Percentiles rank a stretch among this genome's conserved stretches.
These are phyloP conservation scores for Machaerirhynchus nigripectus DNA, from an alignment of 2,113 vertebrate species.

Conservation along the genomic window DNA sequence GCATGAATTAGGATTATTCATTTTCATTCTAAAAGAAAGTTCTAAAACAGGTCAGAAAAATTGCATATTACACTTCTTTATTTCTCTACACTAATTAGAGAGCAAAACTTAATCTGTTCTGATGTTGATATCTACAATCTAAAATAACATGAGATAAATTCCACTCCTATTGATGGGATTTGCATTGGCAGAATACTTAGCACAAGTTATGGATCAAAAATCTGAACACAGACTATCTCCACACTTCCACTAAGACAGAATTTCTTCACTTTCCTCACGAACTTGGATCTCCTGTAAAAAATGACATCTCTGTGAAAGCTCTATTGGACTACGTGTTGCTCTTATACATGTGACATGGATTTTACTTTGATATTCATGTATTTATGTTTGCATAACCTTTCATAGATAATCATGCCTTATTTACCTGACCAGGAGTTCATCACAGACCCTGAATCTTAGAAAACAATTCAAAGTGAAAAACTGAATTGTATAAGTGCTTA, in stretches of 20 bases:
- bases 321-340: not conserved
- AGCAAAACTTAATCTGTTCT: not conserved
- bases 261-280: not conserved
- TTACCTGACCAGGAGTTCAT: not conserved
- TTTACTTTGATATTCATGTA: not conserved
- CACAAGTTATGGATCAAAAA: not conserved
- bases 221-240: not conserved
- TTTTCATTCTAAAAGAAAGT: not conserved
- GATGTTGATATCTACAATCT: not conserved
- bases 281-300: not conserved
- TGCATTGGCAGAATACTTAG: not conserved
- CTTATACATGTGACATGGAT: not conserved
- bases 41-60: not conserved
- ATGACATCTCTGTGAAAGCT: not conserved
- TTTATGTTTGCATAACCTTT: not conserved
- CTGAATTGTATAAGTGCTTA: not conserved
- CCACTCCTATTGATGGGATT: not conserved
- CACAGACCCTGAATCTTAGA: not conserved
- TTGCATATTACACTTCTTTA: not conserved
- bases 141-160: not conserved
- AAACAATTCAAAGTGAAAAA: not conserved
- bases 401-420: not conserved
- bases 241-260: not conserved
- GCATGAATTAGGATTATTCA: not conserved
- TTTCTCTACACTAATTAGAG: not conserved